Conservation (phyloP, 37 sponge, comb jelly and placozoan genomes). For the Cladorhizidae sp. region DNA sequence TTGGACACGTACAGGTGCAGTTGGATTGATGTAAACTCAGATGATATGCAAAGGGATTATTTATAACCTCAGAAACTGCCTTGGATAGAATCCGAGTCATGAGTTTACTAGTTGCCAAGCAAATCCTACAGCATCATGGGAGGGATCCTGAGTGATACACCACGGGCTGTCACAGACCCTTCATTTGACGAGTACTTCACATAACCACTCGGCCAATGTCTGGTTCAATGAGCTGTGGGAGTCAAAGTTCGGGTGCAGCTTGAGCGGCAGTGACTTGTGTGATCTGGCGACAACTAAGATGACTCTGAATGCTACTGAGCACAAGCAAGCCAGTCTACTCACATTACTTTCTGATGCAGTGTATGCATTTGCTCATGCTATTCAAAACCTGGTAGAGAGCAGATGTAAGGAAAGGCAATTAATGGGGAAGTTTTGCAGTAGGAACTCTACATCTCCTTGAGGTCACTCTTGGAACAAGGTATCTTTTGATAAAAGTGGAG, state of each 20-base stretch:
- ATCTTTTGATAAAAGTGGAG: no score
- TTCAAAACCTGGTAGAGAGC: no score
- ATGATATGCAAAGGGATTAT: not conserved
- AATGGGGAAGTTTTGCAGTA: no score
- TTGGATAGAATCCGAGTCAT: conserved; percentile 79
- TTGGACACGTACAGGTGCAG: conserved; percentile 50
- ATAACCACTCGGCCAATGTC: conserved; percentile 37
- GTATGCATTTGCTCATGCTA: no score
- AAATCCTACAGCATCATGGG: conserved; percentile 11
- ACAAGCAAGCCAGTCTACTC: no score
- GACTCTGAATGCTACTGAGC: no score
- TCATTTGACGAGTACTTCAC: conserved; percentile 61
- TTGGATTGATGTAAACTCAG: conserved; percentile 30
- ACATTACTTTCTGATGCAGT: no score
- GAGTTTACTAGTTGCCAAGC: conserved; percentile 50
- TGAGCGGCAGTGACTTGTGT: no score
- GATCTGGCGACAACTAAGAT: no score
- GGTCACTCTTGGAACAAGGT: no score
- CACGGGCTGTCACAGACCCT: not conserved
- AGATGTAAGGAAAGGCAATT: no score
- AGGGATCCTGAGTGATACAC: conserved; percentile 49
- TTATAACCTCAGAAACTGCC: conserved; percentile 25
- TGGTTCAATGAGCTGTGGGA: conserved; percentile 78
- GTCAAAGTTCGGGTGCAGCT: conserved; percentile 39
- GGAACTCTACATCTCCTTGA: no score